phyloP scores from a whole-genome alignment of 1,140 invertebrate species.

The Drosophila tsacasi region DNA sequence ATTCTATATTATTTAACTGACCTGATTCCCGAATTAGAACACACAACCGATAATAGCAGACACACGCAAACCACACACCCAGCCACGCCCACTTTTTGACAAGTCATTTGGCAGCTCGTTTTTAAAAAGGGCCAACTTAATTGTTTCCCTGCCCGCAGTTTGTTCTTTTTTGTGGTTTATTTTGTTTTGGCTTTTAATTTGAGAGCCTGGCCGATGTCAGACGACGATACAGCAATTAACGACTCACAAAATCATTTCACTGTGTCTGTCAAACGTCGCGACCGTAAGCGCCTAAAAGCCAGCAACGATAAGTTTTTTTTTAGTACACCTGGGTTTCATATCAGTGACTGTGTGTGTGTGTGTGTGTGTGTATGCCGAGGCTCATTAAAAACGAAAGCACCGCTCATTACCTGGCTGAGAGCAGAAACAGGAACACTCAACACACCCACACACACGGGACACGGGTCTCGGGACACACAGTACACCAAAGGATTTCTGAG shows the following conservation, averaged over 20 bases:
- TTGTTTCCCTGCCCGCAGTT: conserved; percentile 38
- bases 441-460: conserved; percentile 19
- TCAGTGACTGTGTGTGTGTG: conserved; percentile 19
- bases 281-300: conserved; percentile 57
- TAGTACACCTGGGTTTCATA: conserved; percentile 60
- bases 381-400: conserved; percentile 77
- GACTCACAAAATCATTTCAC: conserved; percentile 80
- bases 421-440: conserved; percentile 24
- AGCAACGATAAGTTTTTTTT: conserved; percentile 69
- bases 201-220: conserved; percentile 60
- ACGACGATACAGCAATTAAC: conserved; percentile 71
- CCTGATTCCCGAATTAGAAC: conserved; percentile 32
- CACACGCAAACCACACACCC: conserved; percentile 49
- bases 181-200: conserved; percentile 55
- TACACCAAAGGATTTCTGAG: conserved; percentile 65
- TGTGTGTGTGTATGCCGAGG: conserved; percentile 43
- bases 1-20: conserved; percentile 40
- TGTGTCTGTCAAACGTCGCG: conserved; percentile 74
- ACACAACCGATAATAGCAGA: conserved; percentile 20
- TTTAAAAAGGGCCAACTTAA: conserved; percentile 56
- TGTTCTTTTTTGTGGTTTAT: not conserved
- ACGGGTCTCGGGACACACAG: conserved; percentile 12
- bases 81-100: conserved; percentile 62
- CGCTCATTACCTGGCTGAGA: conserved; percentile 69
- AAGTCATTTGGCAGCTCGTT: conserved; percentile 78